phyloP scores from a whole-genome alignment of 2,888 invertebrate species.

The Lasioglossum calceatum region DNA sequence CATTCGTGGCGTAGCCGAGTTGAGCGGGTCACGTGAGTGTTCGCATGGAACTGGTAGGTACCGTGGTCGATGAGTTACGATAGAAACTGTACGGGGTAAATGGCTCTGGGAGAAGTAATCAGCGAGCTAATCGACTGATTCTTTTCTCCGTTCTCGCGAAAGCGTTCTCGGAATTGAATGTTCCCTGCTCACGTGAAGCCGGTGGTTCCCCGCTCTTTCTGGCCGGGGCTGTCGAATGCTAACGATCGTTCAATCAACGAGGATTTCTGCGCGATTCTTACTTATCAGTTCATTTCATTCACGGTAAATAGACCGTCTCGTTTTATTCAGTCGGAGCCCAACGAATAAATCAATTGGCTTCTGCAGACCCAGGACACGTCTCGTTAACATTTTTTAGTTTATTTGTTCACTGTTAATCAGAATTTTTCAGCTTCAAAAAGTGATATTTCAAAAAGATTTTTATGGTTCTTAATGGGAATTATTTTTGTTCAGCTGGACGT shows the following conservation, averaged over 20 bases:
- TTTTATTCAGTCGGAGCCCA: neutral
- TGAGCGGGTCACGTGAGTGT: neutral
- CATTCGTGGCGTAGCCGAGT: neutral
- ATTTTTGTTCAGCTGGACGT: no score
- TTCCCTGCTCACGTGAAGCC: constrained; percentile 8
- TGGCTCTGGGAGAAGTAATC: constrained; percentile 1
- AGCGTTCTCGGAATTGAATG: constrained; percentile 12
- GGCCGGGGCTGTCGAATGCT: neutral
- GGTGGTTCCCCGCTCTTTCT: neutral
- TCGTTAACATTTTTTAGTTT: no score
- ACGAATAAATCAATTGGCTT: no score
- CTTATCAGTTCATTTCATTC: neutral
- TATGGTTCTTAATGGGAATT: no score
- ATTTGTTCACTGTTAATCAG: no score
- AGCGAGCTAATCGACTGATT: constrained; percentile 12
- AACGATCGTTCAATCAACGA: neutral
- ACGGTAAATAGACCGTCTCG: neutral
- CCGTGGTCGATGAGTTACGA: neutral
- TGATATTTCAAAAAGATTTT: no score
- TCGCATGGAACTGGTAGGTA: neutral
- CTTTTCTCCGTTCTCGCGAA: neutral
- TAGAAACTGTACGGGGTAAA: neutral
- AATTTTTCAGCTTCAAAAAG: no score
- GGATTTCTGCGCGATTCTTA: neutral
- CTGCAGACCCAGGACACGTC: no score